Evolutionary conservation across 2,888 invertebrate genomes (phyloP).

Genomic region (Amiota communis): DNA sequence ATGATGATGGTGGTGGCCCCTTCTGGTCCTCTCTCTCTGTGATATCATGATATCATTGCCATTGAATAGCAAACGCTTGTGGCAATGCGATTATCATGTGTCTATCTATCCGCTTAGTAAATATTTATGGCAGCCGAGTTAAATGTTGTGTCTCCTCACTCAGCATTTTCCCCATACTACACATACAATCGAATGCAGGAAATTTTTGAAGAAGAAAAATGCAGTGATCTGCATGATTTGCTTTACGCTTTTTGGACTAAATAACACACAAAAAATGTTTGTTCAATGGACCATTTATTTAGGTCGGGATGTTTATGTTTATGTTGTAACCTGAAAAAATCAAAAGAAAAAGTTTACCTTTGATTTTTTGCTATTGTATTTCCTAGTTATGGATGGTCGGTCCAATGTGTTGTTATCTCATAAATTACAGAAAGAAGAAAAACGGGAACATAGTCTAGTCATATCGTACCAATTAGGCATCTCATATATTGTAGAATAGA

Average conservation of each 20-base stretch:
- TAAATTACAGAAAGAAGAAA: background rate
- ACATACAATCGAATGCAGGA: background rate
- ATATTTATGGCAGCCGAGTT: slow-evolving; percentile 56
- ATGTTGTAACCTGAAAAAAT: background rate
- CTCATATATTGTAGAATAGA: background rate
- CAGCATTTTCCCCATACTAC: slow-evolving; percentile 22
- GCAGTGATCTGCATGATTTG: background rate
- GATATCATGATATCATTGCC: slow-evolving; percentile 14
- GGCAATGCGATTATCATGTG: slow-evolving; percentile 56
- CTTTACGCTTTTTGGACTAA: background rate
- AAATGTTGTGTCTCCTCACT: slow-evolving; percentile 40
- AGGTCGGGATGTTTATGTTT: background rate
- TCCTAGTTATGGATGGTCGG: background rate
- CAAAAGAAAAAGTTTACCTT: background rate
- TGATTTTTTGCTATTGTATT: too few relatives aligned
- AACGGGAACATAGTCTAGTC: background rate
- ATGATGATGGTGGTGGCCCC: slow-evolving; percentile 19
- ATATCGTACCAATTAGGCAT: background rate
- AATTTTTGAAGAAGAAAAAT: background rate
- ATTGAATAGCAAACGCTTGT: slow-evolving; percentile 24
- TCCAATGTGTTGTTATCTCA: background rate
- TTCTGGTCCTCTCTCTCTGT: slow-evolving; percentile 8
- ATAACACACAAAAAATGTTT: too few relatives aligned
- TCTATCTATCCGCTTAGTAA: slow-evolving; percentile 13
- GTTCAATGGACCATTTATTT: too few relatives aligned